Evolutionary conservation across 2,888 invertebrate species (phyloP), one percentile per base, ranked within the genome.

Genomic region (Coelogynopora nodosa): DNA sequence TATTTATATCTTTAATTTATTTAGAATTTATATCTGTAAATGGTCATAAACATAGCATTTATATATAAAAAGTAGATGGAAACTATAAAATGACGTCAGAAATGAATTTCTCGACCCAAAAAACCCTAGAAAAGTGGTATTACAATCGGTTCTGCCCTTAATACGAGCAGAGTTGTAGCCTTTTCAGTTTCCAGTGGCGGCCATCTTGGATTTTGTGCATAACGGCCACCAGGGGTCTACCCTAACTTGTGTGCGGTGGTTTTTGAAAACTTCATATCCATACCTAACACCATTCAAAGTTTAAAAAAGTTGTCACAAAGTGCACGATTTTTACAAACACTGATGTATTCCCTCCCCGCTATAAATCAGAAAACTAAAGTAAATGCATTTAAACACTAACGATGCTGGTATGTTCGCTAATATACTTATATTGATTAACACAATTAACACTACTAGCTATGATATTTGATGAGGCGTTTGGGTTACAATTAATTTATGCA

Each of bases 41-140:
- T 82, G 82, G 82, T 31, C 31, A 82, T 82, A 31, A 31, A 82
- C 82, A 82, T 82, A 82, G 82, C 82, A 82, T 82, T 82, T 30
- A 82, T 30, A 82, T 82, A 82, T 82, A 31, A 82, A 82, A 82
- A 82, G 30, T 30, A 31, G 10, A 82, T 31, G 82, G 82, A 82
- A 82, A 30, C 82, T 31, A 31, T 31, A 82, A 82, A 82, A 31
- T 82, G 82, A 28, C 82, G 31, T 82, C 82, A 82, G 82, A 82
- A 82, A 82, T 31, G 29, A 31, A 31, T 82, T 82, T 82, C 82
- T 82, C 82, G 82, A 82, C 82, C 82, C 31, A 82, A 31, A 82
- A 80, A 82, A 82, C 26, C 82, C 29, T 82, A 82, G 82, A 82
- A 82, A 82, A 82, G 82, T 82, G 31, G 31, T 82, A 82, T 82